Evolutionary conservation across 2,888 invertebrate genomes (phyloP).

Genomic region (Cistogaster globosa): DNA sequence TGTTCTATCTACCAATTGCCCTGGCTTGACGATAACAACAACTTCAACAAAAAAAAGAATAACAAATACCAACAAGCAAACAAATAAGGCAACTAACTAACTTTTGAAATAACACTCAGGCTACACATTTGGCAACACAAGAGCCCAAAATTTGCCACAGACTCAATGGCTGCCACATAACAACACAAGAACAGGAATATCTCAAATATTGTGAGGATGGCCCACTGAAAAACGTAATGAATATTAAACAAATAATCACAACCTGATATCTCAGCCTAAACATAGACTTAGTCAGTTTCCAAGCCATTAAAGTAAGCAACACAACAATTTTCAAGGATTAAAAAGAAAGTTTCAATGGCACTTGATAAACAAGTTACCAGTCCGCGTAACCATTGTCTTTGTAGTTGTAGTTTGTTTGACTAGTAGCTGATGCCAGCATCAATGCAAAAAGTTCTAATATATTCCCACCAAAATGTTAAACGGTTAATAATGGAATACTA

Average conservation of each 20-base stretch:
- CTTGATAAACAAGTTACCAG: conserved; percentile 53
- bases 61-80: conserved; percentile 55
- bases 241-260: conserved; percentile 44
- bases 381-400: conserved; percentile 24
- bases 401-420: conserved; percentile 21
- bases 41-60: conserved; percentile 3
- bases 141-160: conserved; percentile 56
- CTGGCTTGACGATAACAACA: neutral
- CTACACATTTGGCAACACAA: conserved; percentile 54
- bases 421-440: conserved; percentile 2
- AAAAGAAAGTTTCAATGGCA: conserved; percentile 53
- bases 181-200: conserved; percentile 21
- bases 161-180: conserved; percentile 25
- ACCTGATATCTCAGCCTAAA: neutral
- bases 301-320: conserved; percentile 14
- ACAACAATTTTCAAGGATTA: conserved; percentile 60
- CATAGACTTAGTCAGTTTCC: conserved; percentile 3
- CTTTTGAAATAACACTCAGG: conserved; percentile 56
- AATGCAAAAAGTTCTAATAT: conserved; percentile 48
- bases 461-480: conserved; percentile 50
- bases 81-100: conserved; percentile 67
- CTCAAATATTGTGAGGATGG: conserved; percentile 50
- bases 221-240: conserved; percentile 50
- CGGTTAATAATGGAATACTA: conserved; percentile 41
- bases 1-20: neutral